Evolutionary conservation across 2,113 vertebrate species (phyloP).

Genomic region (Papio anubis): DNA sequence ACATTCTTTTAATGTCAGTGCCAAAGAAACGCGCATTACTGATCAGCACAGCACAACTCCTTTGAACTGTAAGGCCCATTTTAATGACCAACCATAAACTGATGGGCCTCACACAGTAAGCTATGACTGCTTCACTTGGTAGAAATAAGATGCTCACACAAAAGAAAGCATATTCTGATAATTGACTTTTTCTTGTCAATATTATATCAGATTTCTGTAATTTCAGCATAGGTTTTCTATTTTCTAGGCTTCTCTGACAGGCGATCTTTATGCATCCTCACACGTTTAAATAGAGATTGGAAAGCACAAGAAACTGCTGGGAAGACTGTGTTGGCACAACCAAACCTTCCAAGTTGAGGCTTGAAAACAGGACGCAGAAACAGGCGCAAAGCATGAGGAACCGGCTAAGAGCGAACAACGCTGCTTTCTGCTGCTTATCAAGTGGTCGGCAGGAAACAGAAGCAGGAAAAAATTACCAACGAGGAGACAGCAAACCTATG

Average conservation of each 20-base stretch:
- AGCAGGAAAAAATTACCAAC: background rate
- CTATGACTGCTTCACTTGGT: background rate
- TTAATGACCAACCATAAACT: background rate
- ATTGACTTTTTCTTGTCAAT: background rate
- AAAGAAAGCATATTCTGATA: background rate
- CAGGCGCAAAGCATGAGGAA: background rate
- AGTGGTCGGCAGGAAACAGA: conserved; percentile 32
- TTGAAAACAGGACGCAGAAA: background rate
- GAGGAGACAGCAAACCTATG: background rate
- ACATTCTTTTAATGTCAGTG: background rate
- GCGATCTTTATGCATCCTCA: background rate
- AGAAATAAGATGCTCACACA: background rate
- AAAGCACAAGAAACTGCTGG: background rate
- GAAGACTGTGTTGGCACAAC: background rate
- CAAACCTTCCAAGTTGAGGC: background rate
- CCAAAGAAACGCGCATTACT: conserved; percentile 8
- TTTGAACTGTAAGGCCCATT: conserved; percentile 27
- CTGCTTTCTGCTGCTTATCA: background rate
- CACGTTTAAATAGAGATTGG: background rate
- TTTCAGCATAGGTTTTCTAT: conserved; percentile 15
- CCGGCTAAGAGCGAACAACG: rapidly evolving
- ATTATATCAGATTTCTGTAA: conserved; percentile 4
- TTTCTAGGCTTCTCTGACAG: conserved; percentile 55
- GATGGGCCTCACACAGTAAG: background rate
- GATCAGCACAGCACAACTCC: background rate